Conservation (phyloP, 2,888 invertebrate species). For the Ochropacha duplaris region DNA sequence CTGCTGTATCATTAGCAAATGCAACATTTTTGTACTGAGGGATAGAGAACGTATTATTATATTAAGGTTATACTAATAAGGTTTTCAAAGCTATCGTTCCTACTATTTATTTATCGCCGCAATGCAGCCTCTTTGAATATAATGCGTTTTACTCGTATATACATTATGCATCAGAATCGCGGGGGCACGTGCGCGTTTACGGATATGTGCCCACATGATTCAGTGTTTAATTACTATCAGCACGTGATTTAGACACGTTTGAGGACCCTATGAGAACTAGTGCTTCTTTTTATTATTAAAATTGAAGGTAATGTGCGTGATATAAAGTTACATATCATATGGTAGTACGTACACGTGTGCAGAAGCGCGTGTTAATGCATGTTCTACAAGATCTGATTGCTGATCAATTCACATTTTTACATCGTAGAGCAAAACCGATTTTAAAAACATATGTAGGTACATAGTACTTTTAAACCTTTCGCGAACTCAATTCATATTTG, state of each 20-base stretch:
- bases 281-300: conserved; percentile 22
- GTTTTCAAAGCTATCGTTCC: no score
- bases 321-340: background rate
- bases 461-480: no score
- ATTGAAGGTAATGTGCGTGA: conserved; percentile 22
- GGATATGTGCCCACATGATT: conserved; percentile 57
- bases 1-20: conserved; percentile 35
- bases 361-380: background rate
- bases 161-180: conserved; percentile 26
- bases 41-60: background rate
- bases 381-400: background rate
- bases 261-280: conserved; percentile 42
- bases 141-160: conserved; percentile 22
- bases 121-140: conserved; percentile 25
- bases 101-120: background rate
- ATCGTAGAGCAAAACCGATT: background rate
- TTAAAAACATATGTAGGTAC: background rate
- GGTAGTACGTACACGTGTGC: background rate
- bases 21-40: background rate
- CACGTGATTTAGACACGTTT: conserved; percentile 62
- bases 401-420: background rate
- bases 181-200: conserved; percentile 50
- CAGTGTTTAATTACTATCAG: conserved; percentile 57
- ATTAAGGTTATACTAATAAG: no score
- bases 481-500: no score